A percentile compares a stretch with the other conserved stretches of the same genome.
These are phyloP conservation scores for Acropora yongei DNA, from an alignment of 64 coral and sea anemone genomes.

Conservation along the genomic window DNA sequence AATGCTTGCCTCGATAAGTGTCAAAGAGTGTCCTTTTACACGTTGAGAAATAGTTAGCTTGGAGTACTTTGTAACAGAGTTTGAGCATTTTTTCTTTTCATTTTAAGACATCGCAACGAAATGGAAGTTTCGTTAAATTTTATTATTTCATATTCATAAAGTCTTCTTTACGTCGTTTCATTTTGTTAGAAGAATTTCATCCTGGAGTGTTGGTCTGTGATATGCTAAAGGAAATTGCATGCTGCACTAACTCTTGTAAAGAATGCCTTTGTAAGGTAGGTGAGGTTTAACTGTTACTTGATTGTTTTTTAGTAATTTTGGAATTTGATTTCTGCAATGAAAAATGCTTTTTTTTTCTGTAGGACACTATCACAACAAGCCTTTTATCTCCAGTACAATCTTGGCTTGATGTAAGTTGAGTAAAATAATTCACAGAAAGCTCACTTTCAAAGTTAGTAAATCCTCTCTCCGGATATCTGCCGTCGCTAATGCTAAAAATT, in stretches of 20 bases:
- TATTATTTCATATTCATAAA: too few relatives aligned
- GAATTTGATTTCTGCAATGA: background rate
- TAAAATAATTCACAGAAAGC: too few relatives aligned
- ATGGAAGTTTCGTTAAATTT: too few relatives aligned
- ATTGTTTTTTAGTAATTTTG: background rate
- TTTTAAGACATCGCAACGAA: too few relatives aligned
- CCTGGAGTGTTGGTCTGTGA: constrained; percentile 86
- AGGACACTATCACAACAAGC: constrained; percentile 91
- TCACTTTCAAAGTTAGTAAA: too few relatives aligned
- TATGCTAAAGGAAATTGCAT: constrained; percentile 88
- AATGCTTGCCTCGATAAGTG: too few relatives aligned
- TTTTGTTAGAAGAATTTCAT: background rate
- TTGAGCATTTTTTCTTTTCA: too few relatives aligned
- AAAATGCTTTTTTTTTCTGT: background rate
- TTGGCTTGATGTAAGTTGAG: constrained; percentile 44
- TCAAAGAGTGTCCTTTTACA: too few relatives aligned
- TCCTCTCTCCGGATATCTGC: too few relatives aligned
- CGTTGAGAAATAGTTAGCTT: too few relatives aligned
- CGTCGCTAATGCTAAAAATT: too few relatives aligned
- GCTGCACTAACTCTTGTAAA: constrained; percentile 70
- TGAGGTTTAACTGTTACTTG: background rate
- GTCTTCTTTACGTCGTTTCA: background rate
- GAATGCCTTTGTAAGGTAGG: constrained; percentile 92
- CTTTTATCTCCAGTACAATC: constrained; percentile 86
- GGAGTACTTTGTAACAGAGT: too few relatives aligned